Evolutionary conservation across 2,888 invertebrate genomes (phyloP).

Genomic region (Caenorhabditis virilis): DNA sequence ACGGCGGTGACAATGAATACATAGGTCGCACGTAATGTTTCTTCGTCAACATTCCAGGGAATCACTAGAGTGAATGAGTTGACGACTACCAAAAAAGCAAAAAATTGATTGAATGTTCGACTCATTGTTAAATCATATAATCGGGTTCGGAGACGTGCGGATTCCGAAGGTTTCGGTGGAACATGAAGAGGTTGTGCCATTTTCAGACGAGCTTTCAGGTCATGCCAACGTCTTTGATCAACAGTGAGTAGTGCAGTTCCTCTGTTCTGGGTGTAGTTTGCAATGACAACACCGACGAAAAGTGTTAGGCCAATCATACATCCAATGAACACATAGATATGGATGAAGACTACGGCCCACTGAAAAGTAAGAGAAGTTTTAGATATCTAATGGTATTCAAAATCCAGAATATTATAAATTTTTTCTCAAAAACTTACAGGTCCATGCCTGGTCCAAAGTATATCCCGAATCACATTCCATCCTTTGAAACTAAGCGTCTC

Average conservation of each 20-base stretch:
- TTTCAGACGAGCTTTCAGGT: slow-evolving; percentile 95
- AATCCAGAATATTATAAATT: neutral
- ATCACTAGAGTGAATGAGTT: slow-evolving; percentile 84
- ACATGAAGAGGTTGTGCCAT: slow-evolving; percentile 97
- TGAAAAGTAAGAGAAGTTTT: slow-evolving; percentile 23
- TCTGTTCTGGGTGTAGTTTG: slow-evolving; percentile 99
- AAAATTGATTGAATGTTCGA: slow-evolving; percentile 85
- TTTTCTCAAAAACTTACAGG: slow-evolving; percentile 76
- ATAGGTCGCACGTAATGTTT: slow-evolving; percentile 75
- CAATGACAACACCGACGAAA: slow-evolving; percentile 99
- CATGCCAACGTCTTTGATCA: slow-evolving; percentile 98
- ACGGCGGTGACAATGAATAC: slow-evolving; percentile 78
- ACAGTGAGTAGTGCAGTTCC: slow-evolving; percentile 97
- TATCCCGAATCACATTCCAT: slow-evolving; percentile 99
- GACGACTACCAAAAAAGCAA: slow-evolving; percentile 88
- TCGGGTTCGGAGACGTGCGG: slow-evolving; percentile 81
- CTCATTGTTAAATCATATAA: slow-evolving; percentile 98
- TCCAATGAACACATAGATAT: slow-evolving; percentile 97
- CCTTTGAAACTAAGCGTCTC: slow-evolving; percentile 98
- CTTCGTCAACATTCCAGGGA: slow-evolving; percentile 72
- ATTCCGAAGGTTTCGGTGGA: slow-evolving; percentile 82
- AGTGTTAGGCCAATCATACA: slow-evolving; percentile 99
- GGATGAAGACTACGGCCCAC: slow-evolving; percentile 87
- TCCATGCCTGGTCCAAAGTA: slow-evolving; percentile 90
- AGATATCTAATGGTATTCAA: neutral